Percentiles rank a stretch among this genome's conserved stretches.
Conservation (phyloP, 2,113 vertebrate genomes). For the Glaucidium brasilianum region DNA sequence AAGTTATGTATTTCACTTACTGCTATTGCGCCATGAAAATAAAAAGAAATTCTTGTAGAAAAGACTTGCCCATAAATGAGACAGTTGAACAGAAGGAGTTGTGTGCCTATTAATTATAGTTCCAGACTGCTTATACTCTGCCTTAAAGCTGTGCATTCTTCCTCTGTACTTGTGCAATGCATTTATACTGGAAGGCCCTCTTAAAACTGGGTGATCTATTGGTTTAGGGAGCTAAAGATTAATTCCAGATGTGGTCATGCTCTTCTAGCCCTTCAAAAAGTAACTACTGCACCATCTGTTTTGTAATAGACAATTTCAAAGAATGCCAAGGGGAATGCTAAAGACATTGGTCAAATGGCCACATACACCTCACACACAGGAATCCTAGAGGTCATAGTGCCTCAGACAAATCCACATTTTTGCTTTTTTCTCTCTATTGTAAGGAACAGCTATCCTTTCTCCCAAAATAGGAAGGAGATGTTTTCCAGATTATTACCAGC, state of each 20-base stretch:
- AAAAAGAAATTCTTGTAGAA: background rate
- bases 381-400: slow-evolving; percentile 42
- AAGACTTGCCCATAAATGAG: background rate
- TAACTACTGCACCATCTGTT: slow-evolving; percentile 64
- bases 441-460: background rate
- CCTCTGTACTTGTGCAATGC: slow-evolving; percentile 24
- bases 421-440: background rate
- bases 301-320: slow-evolving; percentile 59
- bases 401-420: slow-evolving; percentile 40
- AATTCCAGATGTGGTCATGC: slow-evolving; percentile 54
- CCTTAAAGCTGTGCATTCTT: slow-evolving; percentile 47
- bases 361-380: slow-evolving; percentile 27
- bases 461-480: background rate
- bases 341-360: slow-evolving; percentile 32
- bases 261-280: slow-evolving; percentile 53
- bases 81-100: slow-evolving; percentile 10
- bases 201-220: slow-evolving; percentile 62
- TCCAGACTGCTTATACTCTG: slow-evolving; percentile 32
- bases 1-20: slow-evolving; percentile 19
- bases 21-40: slow-evolving; percentile 7
- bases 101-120: slow-evolving; percentile 27
- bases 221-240: slow-evolving; percentile 51
- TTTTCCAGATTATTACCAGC: background rate
- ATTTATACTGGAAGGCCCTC: slow-evolving; percentile 36
- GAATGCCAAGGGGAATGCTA: slow-evolving; percentile 36